Evolutionary conservation across 2,888 invertebrate species (phyloP), one percentile per base, ranked within the genome.

Genomic region (Desoria tigrina): DNA sequence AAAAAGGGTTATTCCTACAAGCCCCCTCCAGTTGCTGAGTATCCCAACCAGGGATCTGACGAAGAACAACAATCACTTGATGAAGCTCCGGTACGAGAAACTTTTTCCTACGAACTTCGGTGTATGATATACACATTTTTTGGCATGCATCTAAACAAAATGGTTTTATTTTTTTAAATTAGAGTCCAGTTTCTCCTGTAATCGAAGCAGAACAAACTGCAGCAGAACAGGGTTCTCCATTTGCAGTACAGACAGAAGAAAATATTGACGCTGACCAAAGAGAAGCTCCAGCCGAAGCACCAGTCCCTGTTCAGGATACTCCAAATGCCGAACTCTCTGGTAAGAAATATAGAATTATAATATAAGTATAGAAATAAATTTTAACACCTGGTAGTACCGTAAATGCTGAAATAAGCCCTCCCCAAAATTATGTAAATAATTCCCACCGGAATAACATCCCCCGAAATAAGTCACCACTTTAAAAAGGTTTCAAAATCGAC

Each of bases 1-100:
- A 51, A 58, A 32, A 24, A 58, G 2, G 66, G 66, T 42, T 66
- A 61, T 42, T 24, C 18, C 16, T 21, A 45, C 11, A 60, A 51
- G 18, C 68, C 63, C 18, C n/a, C 55, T 42, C 55, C 68, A 1
- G 42, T 63, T 27, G 57, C 45, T 7, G 58, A 63, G 28, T 24
- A 21, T 45, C 45, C 54, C 3, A 26, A 45, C 1, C 53, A 45
- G n/a, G 55, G 49, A 26, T 14, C 26, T 2, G 37, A 21, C 2
- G 37, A 50, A 4, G 37, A 42, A 50, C 16, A 53, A 7, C 49
- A 23, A 26, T 21, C n/a, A 23, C 11, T 58, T 6, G 58, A 58
- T 14, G 26, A 16, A 26, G 26, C 42, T 45, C 58, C 58, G 24
- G 58, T 58, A 58, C 4, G 28, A 51, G 7, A 45, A 45, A 45